phyloP scores from a whole-genome alignment of 2,797 vertebrate species.

The Xiphorhynchus erythropygius region DNA sequence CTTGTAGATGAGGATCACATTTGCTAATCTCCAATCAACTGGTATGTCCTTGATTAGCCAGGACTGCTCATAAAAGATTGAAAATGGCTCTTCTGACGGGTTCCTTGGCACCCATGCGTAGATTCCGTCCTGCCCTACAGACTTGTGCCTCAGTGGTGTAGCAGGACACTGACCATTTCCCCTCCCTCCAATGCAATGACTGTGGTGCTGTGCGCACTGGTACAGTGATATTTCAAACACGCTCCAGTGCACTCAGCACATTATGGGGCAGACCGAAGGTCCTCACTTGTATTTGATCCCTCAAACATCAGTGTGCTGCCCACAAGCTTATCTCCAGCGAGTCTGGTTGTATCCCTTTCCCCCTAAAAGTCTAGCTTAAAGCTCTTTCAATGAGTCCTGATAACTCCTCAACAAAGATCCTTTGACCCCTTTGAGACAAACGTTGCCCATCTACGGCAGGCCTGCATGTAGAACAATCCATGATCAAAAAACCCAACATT shows the following conservation, averaged over 20 bases:
- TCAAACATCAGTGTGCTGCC: background rate
- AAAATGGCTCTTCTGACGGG: background rate
- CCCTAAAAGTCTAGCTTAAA: background rate
- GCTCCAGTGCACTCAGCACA: background rate
- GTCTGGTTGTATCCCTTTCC: background rate
- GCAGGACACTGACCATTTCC: background rate
- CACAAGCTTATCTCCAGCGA: background rate
- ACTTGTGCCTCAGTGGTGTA: background rate
- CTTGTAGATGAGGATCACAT: background rate
- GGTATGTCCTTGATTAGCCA: background rate
- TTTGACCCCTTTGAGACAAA: background rate
- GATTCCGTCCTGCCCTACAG: background rate
- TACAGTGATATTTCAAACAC: background rate
- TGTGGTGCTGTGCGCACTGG: rapidly evolving
- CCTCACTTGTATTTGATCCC: rapidly evolving
- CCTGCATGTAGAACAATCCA: background rate
- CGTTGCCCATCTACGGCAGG: background rate
- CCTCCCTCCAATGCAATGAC: background rate
- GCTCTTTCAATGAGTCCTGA: background rate
- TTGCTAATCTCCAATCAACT: background rate
- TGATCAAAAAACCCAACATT: background rate
- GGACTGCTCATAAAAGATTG: background rate
- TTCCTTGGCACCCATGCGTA: background rate
- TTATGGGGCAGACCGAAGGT: rapidly evolving
- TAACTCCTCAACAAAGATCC: background rate